Base-by-base conservation (phyloP, 2,888 invertebrate genomes). In the Drosophila melanocephala region DNA sequence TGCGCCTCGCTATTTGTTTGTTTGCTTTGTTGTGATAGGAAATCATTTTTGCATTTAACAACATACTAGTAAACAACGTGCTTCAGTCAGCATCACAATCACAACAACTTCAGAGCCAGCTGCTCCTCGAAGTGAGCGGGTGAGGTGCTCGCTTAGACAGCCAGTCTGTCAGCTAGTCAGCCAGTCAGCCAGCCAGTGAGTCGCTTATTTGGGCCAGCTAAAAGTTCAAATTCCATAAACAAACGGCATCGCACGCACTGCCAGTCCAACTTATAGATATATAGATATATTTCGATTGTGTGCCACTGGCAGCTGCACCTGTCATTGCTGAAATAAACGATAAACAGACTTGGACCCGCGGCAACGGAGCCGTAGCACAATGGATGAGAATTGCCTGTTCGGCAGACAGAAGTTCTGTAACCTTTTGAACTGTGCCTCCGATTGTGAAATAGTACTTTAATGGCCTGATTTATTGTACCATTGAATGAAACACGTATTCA, bases 11-110 rank as follows among this genome's bases (percentile, higher is more conserved):
- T 50, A 22, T 64, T 72, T 59, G 66, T 73, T 65, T 72, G 52
- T 58, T 53, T 75, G 70, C 77, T 68, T 88, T 84, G 68, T 74
- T 82, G 82, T 82, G 85, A 87, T 87, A 84, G 90, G 90, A 85
- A 91, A 91, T 91, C 80, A 87, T 91, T 87, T 87, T 91, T 87
- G 87, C 87, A 87, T 91, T 91, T 91, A 90, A 91, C 87, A 87
- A 83, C 87, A 91, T 75, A 77, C 73, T 79, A 73, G 73, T 79
- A 82, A 79, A 79, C 81, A 82, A 66, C 75, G 65, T 65, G 66
- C 65, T 74, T 52, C 75, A 72, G 80, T 78, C 81, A 74, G 79
- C 61, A 81, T 66, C 66, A 57, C 52, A 77, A 61, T 80, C 65
- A 59, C 60, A 68, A 51, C 66, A 62, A 56, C 64, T 67, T 55